Base-by-base conservation (phyloP, 2,113 vertebrate genomes). In the Thryonomys swinderianus region DNA sequence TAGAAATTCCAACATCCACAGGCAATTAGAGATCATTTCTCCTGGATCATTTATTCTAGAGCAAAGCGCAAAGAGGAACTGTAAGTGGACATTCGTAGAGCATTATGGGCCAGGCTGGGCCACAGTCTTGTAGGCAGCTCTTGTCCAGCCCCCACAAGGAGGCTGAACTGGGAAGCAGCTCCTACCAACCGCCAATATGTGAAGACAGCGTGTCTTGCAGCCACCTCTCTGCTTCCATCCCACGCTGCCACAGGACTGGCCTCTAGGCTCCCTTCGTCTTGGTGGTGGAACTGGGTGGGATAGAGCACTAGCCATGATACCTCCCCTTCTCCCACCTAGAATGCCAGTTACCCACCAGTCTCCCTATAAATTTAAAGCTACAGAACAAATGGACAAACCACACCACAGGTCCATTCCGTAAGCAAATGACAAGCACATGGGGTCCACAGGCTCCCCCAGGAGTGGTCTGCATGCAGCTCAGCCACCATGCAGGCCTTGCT, bases 81-180 rank as follows among this genome's bases (percentile, higher is more conserved):
- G 0, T 40, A 18, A n/a, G 34, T 5, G 20, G 17, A 23, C 32
- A 8, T 21, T 42, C 5, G 1, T 0, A 7, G 37, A 62, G 48
- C 0, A 9, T 40, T 11, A 4, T 0, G 37, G 48, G 9, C 2
- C 0, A 53, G 0, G 34, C n/a, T 2, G 7, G 2, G 25, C 53
- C 1, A 25, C 5, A 3, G 2, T 40, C 62, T 14, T 30, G 42
- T 4, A 5, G 5, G 3, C 5, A 3, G 48, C 55, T 53, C 30
- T 59, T 32, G 0, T 37, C 30, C 0, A 62, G 23, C 3, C 53
- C 14, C 17, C 23, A 11, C n/a, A 3, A 25, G 48, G 85, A 48
- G 2, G 45, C 34, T 8, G 45, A 20, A 27, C 12, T 2, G 4
- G 64, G 45, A 51, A 48, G 45, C 10, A 57, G 34, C 14, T 17